These are phyloP conservation scores for Elgonia sp. DNA, from an alignment of 2,888 invertebrate genomes.

Conservation along the genomic window DNA sequence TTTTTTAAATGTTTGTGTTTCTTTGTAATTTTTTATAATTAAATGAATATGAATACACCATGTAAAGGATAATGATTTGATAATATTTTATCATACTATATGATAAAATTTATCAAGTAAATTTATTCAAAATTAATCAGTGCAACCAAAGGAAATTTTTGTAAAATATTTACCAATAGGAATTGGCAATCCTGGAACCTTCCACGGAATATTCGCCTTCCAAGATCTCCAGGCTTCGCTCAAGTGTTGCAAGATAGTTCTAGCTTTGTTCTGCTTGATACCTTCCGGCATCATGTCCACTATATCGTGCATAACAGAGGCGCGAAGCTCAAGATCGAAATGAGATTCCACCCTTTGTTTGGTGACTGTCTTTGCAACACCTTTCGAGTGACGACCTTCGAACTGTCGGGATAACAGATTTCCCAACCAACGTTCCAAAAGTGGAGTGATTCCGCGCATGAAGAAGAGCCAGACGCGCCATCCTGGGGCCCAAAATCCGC, in stretches of 20 bases:
- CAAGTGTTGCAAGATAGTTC: constrained; percentile 99
- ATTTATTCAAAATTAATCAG: too few relatives aligned
- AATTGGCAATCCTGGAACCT: constrained; percentile 99
- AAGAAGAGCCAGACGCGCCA: too few relatives aligned
- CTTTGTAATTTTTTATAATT: too few relatives aligned
- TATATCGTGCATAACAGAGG: constrained; percentile 98
- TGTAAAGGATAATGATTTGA: too few relatives aligned
- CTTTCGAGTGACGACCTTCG: constrained; percentile 99
- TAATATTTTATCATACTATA: too few relatives aligned
- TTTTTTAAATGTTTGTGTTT: too few relatives aligned
- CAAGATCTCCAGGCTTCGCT: constrained; percentile 99
- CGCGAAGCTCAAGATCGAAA: constrained; percentile 99
- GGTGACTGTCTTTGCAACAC: constrained; percentile 99
- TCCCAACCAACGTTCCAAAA: too few relatives aligned
- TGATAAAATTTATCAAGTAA: too few relatives aligned
- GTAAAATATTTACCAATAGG: constrained; percentile 90
- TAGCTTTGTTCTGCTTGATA: constrained; percentile 99
- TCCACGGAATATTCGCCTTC: constrained; percentile 99
- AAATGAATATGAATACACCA: too few relatives aligned
- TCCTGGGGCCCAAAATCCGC: too few relatives aligned
- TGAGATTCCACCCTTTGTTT: constrained; percentile 99
- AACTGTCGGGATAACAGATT: constrained; percentile 99
- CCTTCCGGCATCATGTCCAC: constrained; percentile 99
- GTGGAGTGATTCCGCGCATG: too few relatives aligned
- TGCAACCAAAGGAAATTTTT: too few relatives aligned